Conservation (phyloP, 2,888 invertebrate genomes). For the Ornithoptera priamus region DNA sequence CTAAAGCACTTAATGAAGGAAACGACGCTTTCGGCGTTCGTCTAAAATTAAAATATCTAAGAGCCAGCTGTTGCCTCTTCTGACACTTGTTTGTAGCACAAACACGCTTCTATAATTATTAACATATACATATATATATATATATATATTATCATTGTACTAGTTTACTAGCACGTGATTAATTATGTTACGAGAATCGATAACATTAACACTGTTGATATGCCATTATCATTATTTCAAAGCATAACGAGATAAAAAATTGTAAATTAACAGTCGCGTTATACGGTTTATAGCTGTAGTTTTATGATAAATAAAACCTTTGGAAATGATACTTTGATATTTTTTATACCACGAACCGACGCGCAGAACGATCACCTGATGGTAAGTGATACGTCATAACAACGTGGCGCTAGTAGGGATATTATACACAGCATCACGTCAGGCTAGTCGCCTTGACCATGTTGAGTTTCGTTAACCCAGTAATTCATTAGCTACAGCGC, state of each 20-base stretch:
- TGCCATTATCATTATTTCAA: slow-evolving; percentile 15
- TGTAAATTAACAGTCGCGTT: not conserved
- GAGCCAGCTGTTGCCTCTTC: slow-evolving; percentile 17
- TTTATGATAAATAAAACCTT: not conserved
- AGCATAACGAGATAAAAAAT: slow-evolving; percentile 16
- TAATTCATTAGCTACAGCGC: no score
- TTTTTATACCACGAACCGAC: no score
- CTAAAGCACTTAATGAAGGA: slow-evolving; percentile 20
- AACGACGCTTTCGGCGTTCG: slow-evolving; percentile 21
- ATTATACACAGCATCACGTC: no score
- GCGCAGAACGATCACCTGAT: no score
- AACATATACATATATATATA: not conserved
- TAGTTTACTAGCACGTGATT: not conserved
- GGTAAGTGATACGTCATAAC: no score
- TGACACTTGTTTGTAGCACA: slow-evolving; percentile 9
- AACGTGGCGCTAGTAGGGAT: no score
- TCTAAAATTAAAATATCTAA: slow-evolving; percentile 26
- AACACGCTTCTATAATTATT: not conserved
- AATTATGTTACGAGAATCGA: slow-evolving; percentile 2
- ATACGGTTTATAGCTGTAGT: not conserved
- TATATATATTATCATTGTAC: not conserved
- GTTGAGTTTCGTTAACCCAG: no score
- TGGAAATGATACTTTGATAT: no score
- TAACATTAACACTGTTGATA: slow-evolving; percentile 12
- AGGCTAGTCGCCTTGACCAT: no score